These are phyloP conservation scores for Pterocles burchelli DNA, from an alignment of 2,113 vertebrate genomes.

Conservation along the genomic window DNA sequence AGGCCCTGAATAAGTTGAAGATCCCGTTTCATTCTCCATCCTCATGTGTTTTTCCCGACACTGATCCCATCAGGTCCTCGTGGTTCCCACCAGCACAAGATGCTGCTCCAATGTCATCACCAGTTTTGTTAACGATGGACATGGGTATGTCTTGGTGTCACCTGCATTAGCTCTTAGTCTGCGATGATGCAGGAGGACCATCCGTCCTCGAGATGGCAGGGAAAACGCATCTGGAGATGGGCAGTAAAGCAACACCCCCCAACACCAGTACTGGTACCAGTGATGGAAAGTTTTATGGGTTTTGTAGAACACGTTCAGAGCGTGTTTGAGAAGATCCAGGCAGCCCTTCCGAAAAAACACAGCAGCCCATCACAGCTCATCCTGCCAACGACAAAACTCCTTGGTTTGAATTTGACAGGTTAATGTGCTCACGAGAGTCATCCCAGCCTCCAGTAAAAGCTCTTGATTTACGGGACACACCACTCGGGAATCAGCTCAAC, in stretches of 20 bases:
- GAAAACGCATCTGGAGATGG: rapidly evolving
- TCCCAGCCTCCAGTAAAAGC: background rate
- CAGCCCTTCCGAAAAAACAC: background rate
- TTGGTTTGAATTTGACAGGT: background rate
- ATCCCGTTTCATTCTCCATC: background rate
- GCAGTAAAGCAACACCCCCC: background rate
- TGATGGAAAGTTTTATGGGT: background rate
- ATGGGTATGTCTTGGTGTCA: rapidly evolving
- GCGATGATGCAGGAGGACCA: background rate
- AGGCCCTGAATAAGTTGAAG: background rate
- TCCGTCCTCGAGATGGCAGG: background rate
- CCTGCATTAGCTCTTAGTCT: too few species aligned
- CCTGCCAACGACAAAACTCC: background rate
- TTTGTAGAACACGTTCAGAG: background rate
- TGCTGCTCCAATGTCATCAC: rapidly evolving
- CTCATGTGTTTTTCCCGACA: too few species aligned
- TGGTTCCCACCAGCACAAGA: rapidly evolving
- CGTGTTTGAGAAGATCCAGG: background rate
- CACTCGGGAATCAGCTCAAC: background rate
- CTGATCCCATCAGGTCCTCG: background rate
- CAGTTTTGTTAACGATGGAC: background rate
- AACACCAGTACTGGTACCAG: rapidly evolving
- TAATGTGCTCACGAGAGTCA: background rate
- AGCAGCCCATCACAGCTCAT: background rate
- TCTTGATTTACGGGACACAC: background rate